Evolutionary conservation across 2,797 vertebrate species (phyloP), one percentile per base, ranked within the genome.

Genomic region (Cephalopachus bancanus): DNA sequence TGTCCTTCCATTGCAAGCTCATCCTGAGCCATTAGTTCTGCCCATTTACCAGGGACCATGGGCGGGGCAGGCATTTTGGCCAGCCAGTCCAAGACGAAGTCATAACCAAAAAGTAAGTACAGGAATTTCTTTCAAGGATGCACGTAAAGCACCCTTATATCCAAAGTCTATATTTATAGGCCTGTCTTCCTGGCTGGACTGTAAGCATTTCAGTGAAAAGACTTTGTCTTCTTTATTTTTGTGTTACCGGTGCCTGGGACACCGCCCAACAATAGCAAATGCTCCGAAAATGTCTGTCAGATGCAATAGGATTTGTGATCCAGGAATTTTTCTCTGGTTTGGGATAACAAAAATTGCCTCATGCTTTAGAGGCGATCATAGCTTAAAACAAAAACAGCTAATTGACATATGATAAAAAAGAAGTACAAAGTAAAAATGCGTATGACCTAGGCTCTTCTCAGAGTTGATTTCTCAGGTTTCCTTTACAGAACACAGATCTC

Each of bases 361-460:
- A n/a, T 22, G 15, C 51, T 89, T 95, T 74, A 0, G 2, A 37
- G 16, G 83, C 10, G 15, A 65, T 64, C 16, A 28, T 72, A 72
- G 78, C 49, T 84, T 83, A 83, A 90, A 33, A 20, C 80, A 92
- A 86, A 72, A 91, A 83, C 57, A 69, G 33, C 10, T n/a, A 55
- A 89, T 8, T 55, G 28, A 67, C 4, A 62, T 10, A 15, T 53
- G 6, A 44, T 57, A 33, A 74, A 93, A 83, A 10, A 24, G 14
- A 93, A 60, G 53, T 53, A 53, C 30, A 28, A 65, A 65, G 28
- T 15, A 24, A 12, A 26, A 65, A 65, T 14, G 64, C 5, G 5
- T 57, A 75, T 51, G 62, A 87, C 55, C 51, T 67, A 37, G 10
- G 24, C 14, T 90, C 51, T 91, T 51, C 44, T 91, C 67, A 60